Conservation (phyloP, 2,888 invertebrate genomes). For the Oligia latruncula region DNA sequence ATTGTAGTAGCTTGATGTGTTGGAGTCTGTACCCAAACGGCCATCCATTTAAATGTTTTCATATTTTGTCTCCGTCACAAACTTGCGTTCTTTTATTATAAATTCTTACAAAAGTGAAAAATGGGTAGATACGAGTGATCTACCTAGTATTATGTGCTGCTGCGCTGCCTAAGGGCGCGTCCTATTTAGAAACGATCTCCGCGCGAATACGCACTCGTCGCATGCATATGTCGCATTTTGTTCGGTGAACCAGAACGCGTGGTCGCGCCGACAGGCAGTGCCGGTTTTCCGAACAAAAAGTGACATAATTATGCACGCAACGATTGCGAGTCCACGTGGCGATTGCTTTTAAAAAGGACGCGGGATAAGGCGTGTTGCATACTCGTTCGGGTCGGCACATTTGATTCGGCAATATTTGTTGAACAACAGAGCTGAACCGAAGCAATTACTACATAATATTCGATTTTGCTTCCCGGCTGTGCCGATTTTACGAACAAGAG, state of each 20-base stretch:
- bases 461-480: not conserved
- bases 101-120: slow-evolving; percentile 66
- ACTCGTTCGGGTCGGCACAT: not conserved
- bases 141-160: slow-evolving; percentile 21
- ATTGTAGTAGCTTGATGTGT: no score
- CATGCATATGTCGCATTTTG: not conserved
- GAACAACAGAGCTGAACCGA: not conserved
- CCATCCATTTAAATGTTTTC: not conserved
- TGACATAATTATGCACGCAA: not conserved
- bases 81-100: slow-evolving; percentile 28
- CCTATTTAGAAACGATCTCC: no score
- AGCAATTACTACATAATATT: not conserved
- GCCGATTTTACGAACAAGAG: not conserved
- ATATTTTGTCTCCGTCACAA: not conserved
- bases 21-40: not conserved
- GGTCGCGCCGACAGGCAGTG: not conserved
- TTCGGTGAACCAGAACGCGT: not conserved
- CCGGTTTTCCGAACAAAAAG: not conserved
- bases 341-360: not conserved
- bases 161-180: not conserved
- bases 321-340: not conserved
- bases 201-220: no score
- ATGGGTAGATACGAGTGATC: slow-evolving; percentile 31
- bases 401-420: not conserved
- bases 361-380: not conserved